phyloP scores from a whole-genome alignment of 2,113 vertebrate genomes.

The Cairina moschata region DNA sequence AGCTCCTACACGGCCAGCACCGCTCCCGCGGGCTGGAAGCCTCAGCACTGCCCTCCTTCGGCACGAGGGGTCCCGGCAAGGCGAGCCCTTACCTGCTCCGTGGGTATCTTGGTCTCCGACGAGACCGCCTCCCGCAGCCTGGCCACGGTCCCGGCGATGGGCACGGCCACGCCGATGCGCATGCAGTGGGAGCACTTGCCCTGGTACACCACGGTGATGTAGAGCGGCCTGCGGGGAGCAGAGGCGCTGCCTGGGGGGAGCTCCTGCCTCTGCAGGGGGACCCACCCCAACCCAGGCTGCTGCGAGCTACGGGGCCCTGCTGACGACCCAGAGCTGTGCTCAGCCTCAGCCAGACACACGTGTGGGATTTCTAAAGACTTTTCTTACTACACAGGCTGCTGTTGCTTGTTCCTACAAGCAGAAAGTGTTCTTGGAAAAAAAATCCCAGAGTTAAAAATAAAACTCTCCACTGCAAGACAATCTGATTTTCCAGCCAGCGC shows the following conservation, averaged over 20 bases:
- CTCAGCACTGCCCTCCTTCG: rapidly evolving
- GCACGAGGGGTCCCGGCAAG: rapidly evolving
- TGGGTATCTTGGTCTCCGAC: slow-evolving; percentile 94
- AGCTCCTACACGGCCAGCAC: rapidly evolving
- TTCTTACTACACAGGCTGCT: not conserved
- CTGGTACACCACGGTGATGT: slow-evolving; percentile 94
- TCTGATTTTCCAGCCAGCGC: not conserved
- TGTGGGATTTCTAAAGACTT: not conserved
- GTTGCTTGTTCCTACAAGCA: not conserved
- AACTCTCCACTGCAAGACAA: not conserved
- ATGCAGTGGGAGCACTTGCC: slow-evolving; percentile 98
- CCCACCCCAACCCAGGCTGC: not conserved
- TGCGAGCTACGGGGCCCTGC: not conserved
- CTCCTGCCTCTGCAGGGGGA: not conserved
- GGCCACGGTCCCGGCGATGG: slow-evolving; percentile 89
- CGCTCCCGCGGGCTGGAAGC: not conserved
- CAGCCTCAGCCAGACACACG: rapidly evolving
- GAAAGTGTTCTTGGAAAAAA: not conserved
- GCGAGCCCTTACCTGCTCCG: slow-evolving; percentile 85
- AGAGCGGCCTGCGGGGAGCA: slow-evolving; percentile 85
- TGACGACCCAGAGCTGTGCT: rapidly evolving
- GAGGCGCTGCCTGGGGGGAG: not conserved
- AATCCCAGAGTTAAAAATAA: not conserved
- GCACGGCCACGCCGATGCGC: slow-evolving; percentile 94
- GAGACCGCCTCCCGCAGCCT: slow-evolving; percentile 93